Base-by-base conservation (phyloP, 2,888 invertebrate genomes). In the Ormyrus pomaceus region DNA sequence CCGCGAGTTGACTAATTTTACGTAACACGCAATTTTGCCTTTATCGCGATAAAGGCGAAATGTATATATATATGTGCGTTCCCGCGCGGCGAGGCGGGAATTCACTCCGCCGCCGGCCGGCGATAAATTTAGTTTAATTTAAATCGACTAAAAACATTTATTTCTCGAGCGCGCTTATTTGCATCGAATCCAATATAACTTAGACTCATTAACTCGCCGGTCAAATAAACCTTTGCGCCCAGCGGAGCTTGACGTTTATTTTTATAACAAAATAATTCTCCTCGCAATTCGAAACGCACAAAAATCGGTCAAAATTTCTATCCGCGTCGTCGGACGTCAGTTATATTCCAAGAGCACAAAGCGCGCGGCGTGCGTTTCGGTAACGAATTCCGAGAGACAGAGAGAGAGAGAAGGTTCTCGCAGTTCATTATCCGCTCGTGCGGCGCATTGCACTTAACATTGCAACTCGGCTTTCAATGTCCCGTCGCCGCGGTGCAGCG, bases 391-490 rank as follows among this genome's bases (percentile, higher is more conserved):
- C 70, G 50, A 64, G 19, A 19, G 19, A 19, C 19, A 19, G 19
- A 19, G 19, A 19, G 19, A 19, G 19, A 19, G 19, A 19, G 64
- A 64, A 74, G 73, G 65, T 74, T 64, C 65, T 48, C 11, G 34
- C 53, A 58, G 19, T 19, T 10, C 53, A 62, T 58, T 65, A 74
- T 65, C 11, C 56, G 34, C 19, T 19, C 19, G 19, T 19, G 19
- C 19, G 2, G 19, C 19, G 19, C 64, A 9, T 19, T 53, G 75
- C 75, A 68, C 61, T 76, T 76, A 69, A 68, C 75, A 68, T 68
- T 75, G 66, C 51, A 5, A 11, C 50, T 19, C 19, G 19, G 59
- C 64, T 75, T 75, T 75, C 66, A 68, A 75, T 75, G 75, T 59
- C 68, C 61, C 19, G 59, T 59, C 61, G 68, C 61, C 19, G 2